Percentiles rank a stretch among this genome's conserved stretches.
phyloP scores from a whole-genome alignment of 2,888 invertebrate genomes.

The Philhelius pedissequus region DNA sequence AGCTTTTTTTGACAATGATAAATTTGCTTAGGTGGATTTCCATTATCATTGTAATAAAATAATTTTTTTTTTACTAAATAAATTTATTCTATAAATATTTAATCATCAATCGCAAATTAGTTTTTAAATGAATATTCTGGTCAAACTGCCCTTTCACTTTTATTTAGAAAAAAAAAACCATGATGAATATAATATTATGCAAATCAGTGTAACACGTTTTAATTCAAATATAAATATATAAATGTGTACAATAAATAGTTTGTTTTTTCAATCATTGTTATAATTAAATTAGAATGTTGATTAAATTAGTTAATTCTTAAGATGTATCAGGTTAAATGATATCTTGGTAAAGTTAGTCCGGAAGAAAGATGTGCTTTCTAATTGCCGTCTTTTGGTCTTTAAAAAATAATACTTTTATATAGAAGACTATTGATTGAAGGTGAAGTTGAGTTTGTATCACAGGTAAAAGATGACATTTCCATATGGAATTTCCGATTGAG shows the following conservation, averaged over 20 bases:
- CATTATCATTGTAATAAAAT: neutral
- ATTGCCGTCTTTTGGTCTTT: too few species aligned
- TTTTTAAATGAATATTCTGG: conserved; percentile 2
- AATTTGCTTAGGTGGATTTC: neutral
- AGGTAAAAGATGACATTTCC: too few species aligned
- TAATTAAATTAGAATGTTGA: neutral
- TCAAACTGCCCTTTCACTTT: conserved; percentile 28
- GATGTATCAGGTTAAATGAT: neutral
- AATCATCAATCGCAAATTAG: neutral
- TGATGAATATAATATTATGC: neutral
- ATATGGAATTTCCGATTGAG: too few species aligned
- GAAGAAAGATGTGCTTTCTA: too few species aligned
- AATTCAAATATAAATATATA: neutral
- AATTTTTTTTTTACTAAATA: neutral
- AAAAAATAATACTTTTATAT: too few species aligned
- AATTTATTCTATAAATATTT: conserved; percentile 1
- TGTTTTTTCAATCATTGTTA: neutral
- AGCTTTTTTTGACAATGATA: neutral
- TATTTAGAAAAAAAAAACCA: neutral
- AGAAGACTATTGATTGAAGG: too few species aligned
- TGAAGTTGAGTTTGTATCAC: too few species aligned
- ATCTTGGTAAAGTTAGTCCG: neutral
- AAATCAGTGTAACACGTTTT: conserved; percentile 2
- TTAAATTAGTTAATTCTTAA: neutral
- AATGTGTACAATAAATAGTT: too few species aligned